Evolutionary conservation across 1,140 invertebrate species (phyloP), one percentile per base, ranked within the genome.

Genomic region (Dendrolimus kikuchii): DNA sequence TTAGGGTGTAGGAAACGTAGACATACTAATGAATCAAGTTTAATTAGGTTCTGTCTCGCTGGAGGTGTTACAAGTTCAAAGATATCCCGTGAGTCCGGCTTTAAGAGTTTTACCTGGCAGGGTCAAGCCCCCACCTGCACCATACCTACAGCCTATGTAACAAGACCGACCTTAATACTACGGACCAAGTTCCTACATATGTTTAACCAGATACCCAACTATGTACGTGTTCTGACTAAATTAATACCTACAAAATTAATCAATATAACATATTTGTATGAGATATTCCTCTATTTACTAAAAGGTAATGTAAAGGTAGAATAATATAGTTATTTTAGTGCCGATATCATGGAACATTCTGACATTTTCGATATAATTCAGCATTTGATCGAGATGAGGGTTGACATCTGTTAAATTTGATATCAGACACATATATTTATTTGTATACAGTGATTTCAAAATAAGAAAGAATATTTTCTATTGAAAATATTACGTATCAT

Each of bases 31-130:
- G 47, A 63, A 60, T 60, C 51, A 62, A 68, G 53, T 68, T 66
- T 60, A 61, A 69, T 69, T 66, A 64, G 51, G 43, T 49, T 58
- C 46, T 53, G 59, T 64, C 56, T 55, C 53, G 41, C 46, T 55
- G 55, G 58, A 61, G 46, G 44, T 40, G 37, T 41, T 46, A 51
- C 49, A 59, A 59, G 55, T 61, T 61, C 40, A 49, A 57, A 61
- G 55, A 55, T 51, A 48, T 59, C 51, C 57, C 57, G 48, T 50
- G 48, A 46, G 51, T n/a, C 40, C 50, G 47, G 49, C 42, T 59
- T 58, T 59, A 54, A 53, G 45, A 62, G 59, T 63, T 59, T 47
- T 61, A 57, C 57, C 49, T 23, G 23, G 56, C 55, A 48, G 55
- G 51, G 57, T 57, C 52, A 59, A 55, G 53, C 52, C 40, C 51